A percentile compares a stretch with the other conserved stretches of the same genome.
Conservation (phyloP, 2,888 invertebrate species). For the Hipparchia sbordonii region DNA sequence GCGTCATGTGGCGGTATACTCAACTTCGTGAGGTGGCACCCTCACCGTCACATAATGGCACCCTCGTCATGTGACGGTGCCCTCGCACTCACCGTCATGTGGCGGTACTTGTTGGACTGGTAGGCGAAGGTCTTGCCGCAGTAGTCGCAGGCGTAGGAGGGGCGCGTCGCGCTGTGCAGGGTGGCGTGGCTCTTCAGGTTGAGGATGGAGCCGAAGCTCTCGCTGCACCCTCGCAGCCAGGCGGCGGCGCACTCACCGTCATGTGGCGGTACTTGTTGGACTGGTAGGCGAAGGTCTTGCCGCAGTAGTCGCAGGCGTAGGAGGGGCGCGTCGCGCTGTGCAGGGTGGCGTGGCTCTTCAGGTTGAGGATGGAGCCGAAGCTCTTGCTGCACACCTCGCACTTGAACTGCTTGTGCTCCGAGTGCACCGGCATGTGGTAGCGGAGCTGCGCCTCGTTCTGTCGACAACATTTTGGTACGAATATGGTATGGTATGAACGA, state of each 20-base stretch:
- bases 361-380: constrained; percentile 16
- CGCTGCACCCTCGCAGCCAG: neutral
- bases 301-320: constrained; percentile 19
- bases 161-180: constrained; percentile 7
- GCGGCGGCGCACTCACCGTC: neutral
- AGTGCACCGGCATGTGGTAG: constrained; percentile 20
- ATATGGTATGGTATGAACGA: no score
- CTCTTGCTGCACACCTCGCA: constrained; percentile 12
- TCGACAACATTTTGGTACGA: no score
- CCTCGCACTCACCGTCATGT: constrained; percentile 1
- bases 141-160: constrained; percentile 15
- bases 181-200: constrained; percentile 17
- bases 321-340: constrained; percentile 7
- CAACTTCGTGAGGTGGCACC: neutral
- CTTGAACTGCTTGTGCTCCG: constrained; percentile 21
- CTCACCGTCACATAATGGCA: neutral
- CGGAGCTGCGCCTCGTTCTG: constrained; percentile 16
- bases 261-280: constrained; percentile 20
- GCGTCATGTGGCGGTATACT: neutral
- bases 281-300: constrained; percentile 18
- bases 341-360: constrained; percentile 13
- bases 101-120: constrained; percentile 20
- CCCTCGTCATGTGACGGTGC: neutral
- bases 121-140: constrained; percentile 18
- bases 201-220: constrained; percentile 15